phyloP scores from a whole-genome alignment of 2,113 vertebrate species.

The Trematocara macrostoma region DNA sequence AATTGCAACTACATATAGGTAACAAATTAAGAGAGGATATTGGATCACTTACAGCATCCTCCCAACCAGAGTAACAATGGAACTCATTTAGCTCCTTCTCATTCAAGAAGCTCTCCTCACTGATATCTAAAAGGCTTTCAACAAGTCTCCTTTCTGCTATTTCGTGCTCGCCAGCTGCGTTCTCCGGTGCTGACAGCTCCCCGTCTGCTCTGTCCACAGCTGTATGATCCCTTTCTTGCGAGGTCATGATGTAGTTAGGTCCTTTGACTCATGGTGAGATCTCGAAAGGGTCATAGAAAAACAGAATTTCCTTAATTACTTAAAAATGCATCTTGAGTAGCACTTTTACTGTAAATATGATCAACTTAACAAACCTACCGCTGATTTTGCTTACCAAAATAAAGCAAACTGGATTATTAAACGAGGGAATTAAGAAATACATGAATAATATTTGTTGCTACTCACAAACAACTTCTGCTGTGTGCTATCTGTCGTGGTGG shows the following conservation, averaged over 20 bases:
- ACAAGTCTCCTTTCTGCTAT: slow-evolving; percentile 55
- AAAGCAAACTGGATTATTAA: background rate
- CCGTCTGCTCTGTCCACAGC: background rate
- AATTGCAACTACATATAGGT: background rate
- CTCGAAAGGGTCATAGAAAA: background rate
- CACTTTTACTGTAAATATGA: background rate
- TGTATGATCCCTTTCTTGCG: background rate
- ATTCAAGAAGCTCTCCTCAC: slow-evolving; percentile 61
- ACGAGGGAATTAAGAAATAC: background rate
- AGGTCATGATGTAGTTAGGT: slow-evolving; percentile 1
- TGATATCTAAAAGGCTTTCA: slow-evolving; percentile 73
- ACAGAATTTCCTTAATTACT: background rate
- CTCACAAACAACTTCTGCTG: background rate
- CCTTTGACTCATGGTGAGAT: background rate
- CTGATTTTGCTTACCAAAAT: background rate
- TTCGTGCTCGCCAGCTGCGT: background rate
- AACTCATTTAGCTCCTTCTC: slow-evolving; percentile 55
- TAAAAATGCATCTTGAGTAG: background rate
- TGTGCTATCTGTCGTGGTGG: background rate
- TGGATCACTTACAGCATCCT: slow-evolving; percentile 78
- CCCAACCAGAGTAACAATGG: slow-evolving; percentile 68
- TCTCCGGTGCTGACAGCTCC: background rate
- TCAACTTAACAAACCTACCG: background rate
- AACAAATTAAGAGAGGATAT: background rate
- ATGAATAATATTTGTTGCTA: background rate